Conservation (phyloP, 2,797 vertebrate genomes). For the Chiroxiphia lanceolata region DNA sequence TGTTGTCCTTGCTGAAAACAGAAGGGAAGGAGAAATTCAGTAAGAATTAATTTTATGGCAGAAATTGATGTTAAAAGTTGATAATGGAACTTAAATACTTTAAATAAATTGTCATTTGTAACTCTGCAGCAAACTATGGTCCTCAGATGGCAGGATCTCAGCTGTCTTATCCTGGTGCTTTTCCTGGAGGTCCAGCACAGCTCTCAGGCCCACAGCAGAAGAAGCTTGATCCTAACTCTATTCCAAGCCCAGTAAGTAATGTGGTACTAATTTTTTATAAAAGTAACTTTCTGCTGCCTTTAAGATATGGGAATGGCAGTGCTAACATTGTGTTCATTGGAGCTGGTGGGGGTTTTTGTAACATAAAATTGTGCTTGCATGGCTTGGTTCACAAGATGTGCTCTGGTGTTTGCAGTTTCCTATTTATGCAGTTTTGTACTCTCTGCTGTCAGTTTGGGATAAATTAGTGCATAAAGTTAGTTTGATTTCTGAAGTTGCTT, state of each 20-base stretch:
- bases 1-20: background rate
- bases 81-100: background rate
- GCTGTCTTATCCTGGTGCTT: conserved; percentile 81
- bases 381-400: background rate
- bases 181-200: conserved; percentile 77
- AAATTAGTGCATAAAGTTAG: background rate
- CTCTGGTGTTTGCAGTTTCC: background rate
- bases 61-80: background rate
- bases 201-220: conserved; percentile 85
- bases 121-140: conserved; percentile 80
- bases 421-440: background rate
- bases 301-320: background rate
- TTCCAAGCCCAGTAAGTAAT: conserved; percentile 91
- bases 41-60: background rate
- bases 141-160: conserved; percentile 84
- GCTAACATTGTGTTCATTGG: background rate
- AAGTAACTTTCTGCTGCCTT: background rate
- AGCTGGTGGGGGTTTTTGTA: background rate
- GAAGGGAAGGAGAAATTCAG: background rate
- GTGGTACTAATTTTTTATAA: background rate
- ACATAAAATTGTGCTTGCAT: accelerated
- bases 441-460: background rate
- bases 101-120: background rate
- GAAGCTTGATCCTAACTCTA: conserved; percentile 90
- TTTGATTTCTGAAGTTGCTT: background rate